Conservation (phyloP, 37 sponge, comb jelly and placozoan species). For the Aplysina aerophoba region DNA sequence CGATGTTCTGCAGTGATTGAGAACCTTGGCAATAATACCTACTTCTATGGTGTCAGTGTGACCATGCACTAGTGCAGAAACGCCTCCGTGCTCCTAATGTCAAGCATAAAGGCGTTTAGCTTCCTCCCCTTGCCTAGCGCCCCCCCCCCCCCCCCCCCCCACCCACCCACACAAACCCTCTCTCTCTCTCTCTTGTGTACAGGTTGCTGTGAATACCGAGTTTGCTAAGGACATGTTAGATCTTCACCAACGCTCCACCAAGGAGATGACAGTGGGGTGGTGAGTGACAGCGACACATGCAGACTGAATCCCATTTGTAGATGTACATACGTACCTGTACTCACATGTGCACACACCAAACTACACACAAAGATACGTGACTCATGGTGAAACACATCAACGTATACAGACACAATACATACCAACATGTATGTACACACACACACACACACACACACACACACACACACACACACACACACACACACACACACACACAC, state of each 20-base stretch:
- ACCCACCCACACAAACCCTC: too few species aligned
- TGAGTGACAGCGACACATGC: constrained; percentile 22
- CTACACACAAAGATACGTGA: neutral
- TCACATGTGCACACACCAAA: neutral
- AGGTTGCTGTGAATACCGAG: constrained; percentile 80
- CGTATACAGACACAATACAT: neutral
- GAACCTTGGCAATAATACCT: too few species aligned
- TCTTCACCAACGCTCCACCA: constrained; percentile 44
- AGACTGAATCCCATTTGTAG: constrained; percentile 50
- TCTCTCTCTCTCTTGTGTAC: neutral
- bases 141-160: too few species aligned
- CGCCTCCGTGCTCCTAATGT: too few species aligned
- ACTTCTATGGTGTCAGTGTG: too few species aligned
- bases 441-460: constrained; percentile 1
- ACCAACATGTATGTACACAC: neutral
- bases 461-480: neutral
- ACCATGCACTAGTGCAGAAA: too few species aligned
- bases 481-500: constrained; percentile 35
- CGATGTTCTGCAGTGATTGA: too few species aligned
- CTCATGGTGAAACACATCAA: too few species aligned
- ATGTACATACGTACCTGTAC: neutral
- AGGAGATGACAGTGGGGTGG: constrained; percentile 44
- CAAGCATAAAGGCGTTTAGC: too few species aligned
- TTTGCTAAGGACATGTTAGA: constrained; percentile 77
- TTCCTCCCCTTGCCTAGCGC: too few species aligned